Percentiles rank a stretch among this genome's conserved stretches.
Conservation (phyloP, 2,113 vertebrate genomes). For the Furnarius figulus region DNA sequence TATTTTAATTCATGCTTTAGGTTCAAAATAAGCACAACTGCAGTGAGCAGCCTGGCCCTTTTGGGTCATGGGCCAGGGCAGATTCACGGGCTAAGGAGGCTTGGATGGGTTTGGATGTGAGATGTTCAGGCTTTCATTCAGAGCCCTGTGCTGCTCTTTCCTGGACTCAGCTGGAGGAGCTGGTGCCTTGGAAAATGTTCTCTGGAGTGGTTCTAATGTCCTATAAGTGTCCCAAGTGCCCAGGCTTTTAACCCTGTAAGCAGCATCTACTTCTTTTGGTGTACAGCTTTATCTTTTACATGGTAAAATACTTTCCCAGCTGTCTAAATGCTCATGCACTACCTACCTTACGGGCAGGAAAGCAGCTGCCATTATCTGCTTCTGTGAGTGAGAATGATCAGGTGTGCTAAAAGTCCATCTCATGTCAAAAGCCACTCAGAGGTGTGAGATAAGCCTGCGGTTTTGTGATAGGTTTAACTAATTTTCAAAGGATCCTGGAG, state of each 20-base stretch:
- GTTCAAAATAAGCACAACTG: not conserved
- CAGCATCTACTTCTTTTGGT: not conserved
- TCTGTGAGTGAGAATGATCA: not conserved
- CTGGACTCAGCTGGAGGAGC: not conserved
- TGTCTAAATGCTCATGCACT: not conserved
- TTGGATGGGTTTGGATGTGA: not conserved
- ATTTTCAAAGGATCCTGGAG: not conserved
- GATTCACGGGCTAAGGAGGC: not conserved
- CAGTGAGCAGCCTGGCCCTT: not conserved
- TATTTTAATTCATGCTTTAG: not conserved
- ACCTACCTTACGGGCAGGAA: not conserved
- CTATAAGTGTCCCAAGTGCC: not conserved
- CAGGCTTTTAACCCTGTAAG: not conserved
- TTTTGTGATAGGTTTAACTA: not conserved
- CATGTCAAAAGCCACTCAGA: not conserved
- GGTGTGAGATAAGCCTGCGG: not conserved
- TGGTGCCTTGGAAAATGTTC: not conserved
- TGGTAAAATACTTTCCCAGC: not conserved
- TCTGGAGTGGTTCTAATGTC: not conserved
- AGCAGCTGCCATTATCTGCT: not conserved
- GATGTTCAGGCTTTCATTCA: not conserved
- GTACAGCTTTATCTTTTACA: not conserved
- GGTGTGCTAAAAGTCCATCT: not conserved
- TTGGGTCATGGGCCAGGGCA: not conserved
- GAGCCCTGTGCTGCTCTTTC: not conserved